Evolutionary conservation across 2,113 vertebrate species (phyloP), one percentile per base, ranked within the genome.

Genomic region (Dromiciops gliroides): DNA sequence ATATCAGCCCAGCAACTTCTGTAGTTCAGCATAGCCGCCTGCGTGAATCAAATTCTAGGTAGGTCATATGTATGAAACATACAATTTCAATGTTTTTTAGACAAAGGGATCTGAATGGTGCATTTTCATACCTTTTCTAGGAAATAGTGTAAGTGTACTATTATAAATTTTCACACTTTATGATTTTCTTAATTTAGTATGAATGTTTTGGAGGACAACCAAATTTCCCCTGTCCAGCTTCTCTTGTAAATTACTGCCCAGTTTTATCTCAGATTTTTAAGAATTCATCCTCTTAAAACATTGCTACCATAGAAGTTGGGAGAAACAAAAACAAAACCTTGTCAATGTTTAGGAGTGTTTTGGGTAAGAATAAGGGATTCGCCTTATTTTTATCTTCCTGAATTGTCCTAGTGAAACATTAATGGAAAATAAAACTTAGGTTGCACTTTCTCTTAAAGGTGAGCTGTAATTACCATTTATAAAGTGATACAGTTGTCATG

Each of bases 1-100:
- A 99, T 97, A 99, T 99, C 89, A 99, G 99, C 97, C 99, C 99
- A 0, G 99, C 99, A 93, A 99, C 99, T 5, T 99, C 99, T 0
- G 98, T 99, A 53, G 98, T 99, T 96, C 99, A 99, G 97, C 99
- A 99, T 95, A 99, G 99, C 95, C 99, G 99, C 2, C 99, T 99
- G 23, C 98, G 99, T 14, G 99, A 99, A 92, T 99, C 99, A 89
- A 99, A 97, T 96, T 99, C 99, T 5, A 99, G 99, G 99, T 99
- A 90, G 91, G 98, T 53, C 2, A 11, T 2, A 5, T 31, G 31
- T 7, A 10, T 0, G 1, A 2, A 3, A 23, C 0, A 3, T 14
- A n/a, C 7, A 26, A 37, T 3, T 3, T 16, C 48, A 16, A 48
- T 37, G 51, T 56, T 91, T 91, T 92, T 0, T 16, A 89, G 52